Percentiles rank a stretch among this genome's conserved stretches.
Conservation (phyloP, 1,140 invertebrate species). For the Drosophila burlai region DNA sequence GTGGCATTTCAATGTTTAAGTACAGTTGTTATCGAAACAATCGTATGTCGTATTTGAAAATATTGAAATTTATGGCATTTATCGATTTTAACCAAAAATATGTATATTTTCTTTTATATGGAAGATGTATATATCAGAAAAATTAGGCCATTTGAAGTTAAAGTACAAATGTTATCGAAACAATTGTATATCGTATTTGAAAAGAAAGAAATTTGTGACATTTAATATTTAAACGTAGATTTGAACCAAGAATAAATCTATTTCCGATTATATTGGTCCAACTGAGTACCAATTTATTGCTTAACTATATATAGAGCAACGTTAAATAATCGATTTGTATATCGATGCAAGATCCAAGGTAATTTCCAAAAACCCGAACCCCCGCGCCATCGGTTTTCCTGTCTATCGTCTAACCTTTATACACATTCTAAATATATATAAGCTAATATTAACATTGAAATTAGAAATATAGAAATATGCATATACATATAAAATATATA, state of each 20-base stretch:
- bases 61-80: background rate
- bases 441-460: slow-evolving; percentile 35
- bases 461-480: background rate
- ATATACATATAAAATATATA: too few relatives aligned
- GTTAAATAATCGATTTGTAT: background rate
- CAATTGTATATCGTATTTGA: background rate
- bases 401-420: slow-evolving; percentile 9
- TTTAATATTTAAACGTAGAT: background rate
- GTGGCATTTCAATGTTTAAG: too few relatives aligned
- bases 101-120: background rate
- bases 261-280: background rate
- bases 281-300: background rate
- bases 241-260: background rate
- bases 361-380: background rate
- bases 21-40: too few relatives aligned
- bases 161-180: background rate
- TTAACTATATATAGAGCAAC: background rate
- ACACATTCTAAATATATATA: background rate
- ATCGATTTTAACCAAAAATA: background rate
- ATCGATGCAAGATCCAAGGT: background rate
- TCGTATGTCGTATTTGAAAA: background rate
- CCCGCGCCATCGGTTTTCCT: background rate
- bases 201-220: background rate
- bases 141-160: background rate
- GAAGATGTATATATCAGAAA: too few relatives aligned